Evolutionary conservation across 2,797 vertebrate genomes (phyloP).

Genomic region (Sandelia bainsii): DNA sequence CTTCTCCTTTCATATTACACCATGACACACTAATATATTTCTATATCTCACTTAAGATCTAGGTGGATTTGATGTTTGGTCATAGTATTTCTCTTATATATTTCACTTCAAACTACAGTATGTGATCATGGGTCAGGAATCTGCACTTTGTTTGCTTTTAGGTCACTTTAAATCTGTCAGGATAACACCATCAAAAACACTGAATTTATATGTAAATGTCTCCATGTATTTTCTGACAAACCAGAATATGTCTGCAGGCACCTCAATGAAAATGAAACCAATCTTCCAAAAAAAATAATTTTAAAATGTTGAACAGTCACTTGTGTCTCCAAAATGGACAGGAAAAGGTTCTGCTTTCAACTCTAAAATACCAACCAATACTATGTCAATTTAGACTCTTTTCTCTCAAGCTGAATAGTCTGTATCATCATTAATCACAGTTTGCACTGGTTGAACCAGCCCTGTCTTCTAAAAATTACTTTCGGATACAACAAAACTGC

Average conservation of each 20-base stretch:
- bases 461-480: no score
- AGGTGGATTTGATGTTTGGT: not conserved
- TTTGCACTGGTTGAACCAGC: conserved; percentile 7
- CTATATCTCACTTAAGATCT: not conserved
- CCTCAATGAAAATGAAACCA: not conserved
- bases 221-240: not conserved
- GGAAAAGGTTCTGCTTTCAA: not conserved
- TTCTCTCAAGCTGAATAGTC: not conserved
- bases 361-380: not conserved
- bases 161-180: not conserved
- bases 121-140: not conserved
- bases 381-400: no score
- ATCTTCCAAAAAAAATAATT: not conserved
- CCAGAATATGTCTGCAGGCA: not conserved
- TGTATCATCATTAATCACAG: not conserved
- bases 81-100: not conserved
- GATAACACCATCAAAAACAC: not conserved
- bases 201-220: conserved; percentile 40
- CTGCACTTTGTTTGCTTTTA: not conserved
- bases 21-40: not conserved
- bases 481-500: no score
- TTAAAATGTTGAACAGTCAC: not conserved
- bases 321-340: not conserved
- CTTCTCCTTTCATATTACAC: not conserved
- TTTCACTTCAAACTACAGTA: not conserved